Conservation (phyloP, 2,797 vertebrate genomes). For the Enteromius argenteus region DNA sequence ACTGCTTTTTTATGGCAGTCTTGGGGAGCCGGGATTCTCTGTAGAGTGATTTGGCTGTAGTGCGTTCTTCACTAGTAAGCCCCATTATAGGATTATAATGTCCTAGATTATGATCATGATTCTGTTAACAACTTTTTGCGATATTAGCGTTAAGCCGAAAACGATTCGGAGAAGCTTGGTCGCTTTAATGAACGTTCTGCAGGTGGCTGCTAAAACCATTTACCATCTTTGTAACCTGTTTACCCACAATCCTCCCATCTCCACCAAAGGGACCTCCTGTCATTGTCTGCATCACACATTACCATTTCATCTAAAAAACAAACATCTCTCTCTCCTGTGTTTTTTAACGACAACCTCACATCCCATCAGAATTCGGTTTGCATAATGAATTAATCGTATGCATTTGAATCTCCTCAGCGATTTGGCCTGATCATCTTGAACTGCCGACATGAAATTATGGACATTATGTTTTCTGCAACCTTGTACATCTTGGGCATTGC, state of each 20-base stretch:
- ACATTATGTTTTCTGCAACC: conserved; percentile 70
- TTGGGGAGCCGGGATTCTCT: conserved; percentile 40
- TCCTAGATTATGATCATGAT: conserved; percentile 62
- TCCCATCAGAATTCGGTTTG: conserved; percentile 66
- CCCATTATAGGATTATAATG: conserved; percentile 60
- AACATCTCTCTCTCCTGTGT: conserved; percentile 28
- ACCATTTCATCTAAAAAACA: conserved; percentile 48
- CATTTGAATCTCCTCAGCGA: conserved; percentile 62
- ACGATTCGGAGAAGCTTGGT: conserved; percentile 20
- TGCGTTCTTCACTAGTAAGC: conserved; percentile 17
- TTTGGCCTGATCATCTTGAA: conserved; percentile 63
- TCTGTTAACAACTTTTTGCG: conserved; percentile 53
- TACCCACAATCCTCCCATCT: conserved; percentile 48
- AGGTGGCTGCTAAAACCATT: conserved; percentile 52
- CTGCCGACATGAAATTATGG: conserved; percentile 66
- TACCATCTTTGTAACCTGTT: conserved; percentile 53
- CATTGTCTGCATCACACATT: conserved; percentile 41
- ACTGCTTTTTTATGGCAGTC: conserved; percentile 49
- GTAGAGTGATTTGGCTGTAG: conserved; percentile 53
- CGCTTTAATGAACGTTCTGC: conserved; percentile 46
- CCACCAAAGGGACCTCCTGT: conserved; percentile 35
- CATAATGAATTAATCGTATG: conserved; percentile 66
- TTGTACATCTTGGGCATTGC: conserved; percentile 65
- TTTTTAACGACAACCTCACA: conserved; percentile 46
- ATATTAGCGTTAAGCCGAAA: conserved; percentile 52